Evolutionary conservation across 2,113 vertebrate species (phyloP), one percentile per base, ranked within the genome.

Genomic region (Salvelinus namaycush): DNA sequence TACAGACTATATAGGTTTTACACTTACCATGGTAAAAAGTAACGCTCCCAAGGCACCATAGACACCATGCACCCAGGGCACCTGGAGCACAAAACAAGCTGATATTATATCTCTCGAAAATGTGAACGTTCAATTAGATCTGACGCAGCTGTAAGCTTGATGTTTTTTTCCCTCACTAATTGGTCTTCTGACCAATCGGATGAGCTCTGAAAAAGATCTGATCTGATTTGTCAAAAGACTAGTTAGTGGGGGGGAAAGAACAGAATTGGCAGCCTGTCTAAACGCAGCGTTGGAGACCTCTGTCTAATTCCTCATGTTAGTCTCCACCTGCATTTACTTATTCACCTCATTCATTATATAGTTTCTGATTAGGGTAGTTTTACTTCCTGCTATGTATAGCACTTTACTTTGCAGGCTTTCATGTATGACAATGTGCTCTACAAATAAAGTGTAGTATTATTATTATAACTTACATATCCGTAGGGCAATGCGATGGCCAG

Each of bases 1-100:
- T 68, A 14, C 26, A 0, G 39, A 3, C 6, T 26, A 0, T 18
- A 29, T 72, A n/a, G 13, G 39, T 20, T 29, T 16, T n/a, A 29
- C 69, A 86, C 94, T 93, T 87, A 98, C 96, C 96, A 98, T 91
- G 0, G 95, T 97, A 75, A 99, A 99, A 70, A 97, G 88, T 16
- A 96, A 90, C 0, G 97, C 96, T 81, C 96, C 97, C 6, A 98
- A 90, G 2, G 82, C 90, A 16, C 95, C 96, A 0, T 95, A 97
- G 73, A 94, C 77, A 0, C 90, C 90, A 0, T 98, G 95, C 57
- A 97, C 90, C 96, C 96, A 97, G 0, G 96, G 96, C 14, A 98
- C 94, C 97, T 98, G 75, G 67, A 1, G 24, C 1, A 74, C 2
- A 84, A 70, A 14, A 79, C 64, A 8, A 57, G 14, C 39, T 12